Evolutionary conservation across 2,888 invertebrate genomes (phyloP), one percentile per base, ranked within the genome.

Genomic region (Melieria picta): DNA sequence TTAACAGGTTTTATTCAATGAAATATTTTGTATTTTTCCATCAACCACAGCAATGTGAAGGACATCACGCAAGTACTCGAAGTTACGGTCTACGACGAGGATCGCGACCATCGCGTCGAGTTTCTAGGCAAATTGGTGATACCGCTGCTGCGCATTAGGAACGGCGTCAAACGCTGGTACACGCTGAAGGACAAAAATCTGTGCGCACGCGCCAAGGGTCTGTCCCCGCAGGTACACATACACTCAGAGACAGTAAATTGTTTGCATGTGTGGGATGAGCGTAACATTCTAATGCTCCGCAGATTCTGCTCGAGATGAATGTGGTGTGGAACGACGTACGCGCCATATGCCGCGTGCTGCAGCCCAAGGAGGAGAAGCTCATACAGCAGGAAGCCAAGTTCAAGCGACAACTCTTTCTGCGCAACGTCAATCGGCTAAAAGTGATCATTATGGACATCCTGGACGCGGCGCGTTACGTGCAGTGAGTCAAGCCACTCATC

Each of bases 101-200:
- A 99, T 86, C 91, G 97, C 74, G 97, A 98, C 85, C 98, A 98
- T 86, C 98, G 98, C 86, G 97, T 97, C 10, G 99, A 99, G 86
- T 99, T 99, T 85, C 88, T 99, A 11, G 99, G 99, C 1, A 96
- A 95, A 86, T 89, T 98, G 9, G 92, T 93, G 4, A 92, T 99
- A 78, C 98, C 98, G 0, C 86, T 99, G 65, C 87, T 98, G 69
- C 90, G 91, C 80, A 93, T 99, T 78, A 90, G 92, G 76, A 97
- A 95, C 82, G 95, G 96, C 0, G 97, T 97, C 83, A 96, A 96
- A 84, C 89, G 95, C 76, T 99, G 99, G 99, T 99, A 96, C 85
- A 94, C 95, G 0, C 88, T 99, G 58, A 99, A 99, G 84, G 99
- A 99, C 85, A 95, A 96, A 86, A 99, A 98, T 84, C 89, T 99